Conservation (phyloP, 2,888 invertebrate species). For the Cataglyphis cursor region DNA sequence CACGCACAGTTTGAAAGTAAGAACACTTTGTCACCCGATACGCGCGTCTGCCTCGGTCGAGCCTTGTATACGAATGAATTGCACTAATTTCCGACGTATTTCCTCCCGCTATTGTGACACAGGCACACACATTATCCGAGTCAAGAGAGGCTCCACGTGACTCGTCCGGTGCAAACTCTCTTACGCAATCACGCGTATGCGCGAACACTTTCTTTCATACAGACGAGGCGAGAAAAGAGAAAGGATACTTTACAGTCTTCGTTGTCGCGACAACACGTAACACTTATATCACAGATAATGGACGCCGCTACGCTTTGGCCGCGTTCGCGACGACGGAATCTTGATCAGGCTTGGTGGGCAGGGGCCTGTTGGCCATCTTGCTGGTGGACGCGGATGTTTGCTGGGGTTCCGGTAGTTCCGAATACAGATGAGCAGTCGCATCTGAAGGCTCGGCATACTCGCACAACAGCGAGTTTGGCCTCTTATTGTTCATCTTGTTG, state of each 20-base stretch:
- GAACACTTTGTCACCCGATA: slow-evolving; percentile 16
- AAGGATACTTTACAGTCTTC: slow-evolving; percentile 44
- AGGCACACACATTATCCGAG: slow-evolving; percentile 21
- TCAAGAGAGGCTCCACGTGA: slow-evolving; percentile 20
- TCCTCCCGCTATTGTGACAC: slow-evolving; percentile 22
- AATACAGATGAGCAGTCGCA: slow-evolving; percentile 88
- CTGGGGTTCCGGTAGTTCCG: slow-evolving; percentile 87
- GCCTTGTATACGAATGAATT: slow-evolving; percentile 28
- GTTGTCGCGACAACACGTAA: slow-evolving; percentile 42
- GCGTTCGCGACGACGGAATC: slow-evolving; percentile 73
- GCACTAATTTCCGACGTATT: slow-evolving; percentile 46
- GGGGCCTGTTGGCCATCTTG: slow-evolving; percentile 91
- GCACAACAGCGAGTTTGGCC: slow-evolving; percentile 85
- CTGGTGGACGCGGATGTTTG: slow-evolving; percentile 86
- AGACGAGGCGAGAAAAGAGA: slow-evolving; percentile 40
- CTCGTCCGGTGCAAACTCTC: slow-evolving; percentile 29
- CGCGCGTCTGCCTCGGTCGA: neutral
- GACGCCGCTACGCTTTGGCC: slow-evolving; percentile 76
- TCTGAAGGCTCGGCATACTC: slow-evolving; percentile 89
- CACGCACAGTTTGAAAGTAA: slow-evolving; percentile 21
- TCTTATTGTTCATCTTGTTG: slow-evolving; percentile 76
- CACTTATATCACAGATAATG: slow-evolving; percentile 83
- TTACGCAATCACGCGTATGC: slow-evolving; percentile 22
- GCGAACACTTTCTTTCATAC: slow-evolving; percentile 37
- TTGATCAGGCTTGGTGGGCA: slow-evolving; percentile 90